Evolutionary conservation across 2,113 vertebrate genomes (phyloP).

Genomic region (Sarotherodon lohbergeri): DNA sequence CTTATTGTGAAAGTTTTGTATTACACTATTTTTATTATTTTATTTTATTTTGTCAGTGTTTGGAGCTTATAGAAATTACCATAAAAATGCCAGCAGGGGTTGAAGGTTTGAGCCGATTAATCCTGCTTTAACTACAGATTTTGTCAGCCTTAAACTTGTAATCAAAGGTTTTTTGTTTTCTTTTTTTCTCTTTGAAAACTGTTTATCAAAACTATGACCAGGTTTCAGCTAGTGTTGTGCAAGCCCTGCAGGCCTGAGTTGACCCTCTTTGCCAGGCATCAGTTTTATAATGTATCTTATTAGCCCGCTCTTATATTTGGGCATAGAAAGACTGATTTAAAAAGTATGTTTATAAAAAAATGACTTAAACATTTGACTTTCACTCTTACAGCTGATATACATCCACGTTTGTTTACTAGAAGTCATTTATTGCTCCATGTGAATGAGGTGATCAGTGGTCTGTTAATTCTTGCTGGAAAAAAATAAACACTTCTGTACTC

Average conservation of each 20-base stretch:
- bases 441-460: not conserved
- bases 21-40: not conserved
- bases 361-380: not conserved
- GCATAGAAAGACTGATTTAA: not conserved
- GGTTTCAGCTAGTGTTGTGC: not conserved
- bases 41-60: not conserved
- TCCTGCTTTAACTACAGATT: not conserved
- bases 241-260: not conserved
- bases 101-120: not conserved
- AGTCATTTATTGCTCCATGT: not conserved
- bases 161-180: not conserved
- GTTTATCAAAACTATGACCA: not conserved
- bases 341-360: not conserved
- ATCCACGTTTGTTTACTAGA: not conserved
- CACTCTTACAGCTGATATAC: not conserved
- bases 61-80: not conserved
- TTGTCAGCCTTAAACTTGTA: not conserved
- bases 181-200: not conserved
- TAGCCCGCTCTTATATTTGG: not conserved
- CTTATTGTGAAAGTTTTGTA: not conserved
- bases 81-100: not conserved
- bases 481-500: not conserved
- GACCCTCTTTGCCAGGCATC: not conserved
- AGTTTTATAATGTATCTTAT: not conserved
- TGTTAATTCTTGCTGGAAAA: not conserved